These are phyloP conservation scores for Anas capensis DNA, from an alignment of 2,797 vertebrate species.

Conservation along the genomic window DNA sequence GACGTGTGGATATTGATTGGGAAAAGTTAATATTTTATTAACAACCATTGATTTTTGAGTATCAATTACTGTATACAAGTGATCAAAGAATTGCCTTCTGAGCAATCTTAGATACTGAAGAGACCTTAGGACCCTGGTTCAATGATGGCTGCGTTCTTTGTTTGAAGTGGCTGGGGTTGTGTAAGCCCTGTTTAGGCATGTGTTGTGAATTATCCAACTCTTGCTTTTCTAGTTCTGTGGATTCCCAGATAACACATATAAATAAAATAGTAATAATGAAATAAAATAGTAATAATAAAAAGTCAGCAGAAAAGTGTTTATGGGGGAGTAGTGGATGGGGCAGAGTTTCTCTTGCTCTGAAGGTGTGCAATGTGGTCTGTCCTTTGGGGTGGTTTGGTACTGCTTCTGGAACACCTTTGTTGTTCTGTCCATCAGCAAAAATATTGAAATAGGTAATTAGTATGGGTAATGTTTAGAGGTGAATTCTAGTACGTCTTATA, in stretches of 20 bases:
- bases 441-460: neutral
- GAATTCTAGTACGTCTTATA: neutral
- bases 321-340: accelerated
- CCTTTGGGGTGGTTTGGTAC: neutral
- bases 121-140: neutral
- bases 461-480: neutral
- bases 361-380: neutral
- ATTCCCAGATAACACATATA: neutral
- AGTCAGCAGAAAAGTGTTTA: neutral
- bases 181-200: neutral
- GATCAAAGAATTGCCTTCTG: conserved; percentile 52
- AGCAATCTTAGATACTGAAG: neutral
- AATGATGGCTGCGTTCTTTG: neutral
- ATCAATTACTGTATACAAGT: neutral
- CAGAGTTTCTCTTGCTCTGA: neutral
- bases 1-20: conserved; percentile 27
- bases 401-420: neutral
- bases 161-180: neutral
- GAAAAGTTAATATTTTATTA: conserved; percentile 65
- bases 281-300: neutral
- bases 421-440: neutral
- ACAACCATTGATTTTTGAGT: conserved; percentile 11
- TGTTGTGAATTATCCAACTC: neutral
- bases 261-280: too few species aligned
- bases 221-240: neutral